Conservation (phyloP, 2,113 vertebrate genomes). For the Orcinus orca region DNA sequence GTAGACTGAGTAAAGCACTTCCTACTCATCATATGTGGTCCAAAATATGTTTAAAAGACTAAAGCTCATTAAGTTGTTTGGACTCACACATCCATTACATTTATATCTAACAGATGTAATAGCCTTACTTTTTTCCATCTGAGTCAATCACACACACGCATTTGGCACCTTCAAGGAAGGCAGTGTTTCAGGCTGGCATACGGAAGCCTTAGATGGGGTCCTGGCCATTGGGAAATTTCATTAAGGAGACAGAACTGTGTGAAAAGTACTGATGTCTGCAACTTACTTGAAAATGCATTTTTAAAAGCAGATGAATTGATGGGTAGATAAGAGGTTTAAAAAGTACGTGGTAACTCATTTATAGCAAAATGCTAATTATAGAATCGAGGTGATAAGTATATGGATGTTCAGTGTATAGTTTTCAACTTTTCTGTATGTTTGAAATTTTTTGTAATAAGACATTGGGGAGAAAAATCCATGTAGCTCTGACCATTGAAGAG, state of each 20-base stretch:
- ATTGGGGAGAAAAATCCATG: neutral
- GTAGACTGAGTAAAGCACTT: neutral
- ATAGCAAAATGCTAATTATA: neutral
- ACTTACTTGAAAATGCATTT: neutral
- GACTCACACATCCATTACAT: neutral
- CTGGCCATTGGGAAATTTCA: neutral
- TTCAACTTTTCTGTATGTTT: neutral
- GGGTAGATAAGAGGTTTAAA: neutral
- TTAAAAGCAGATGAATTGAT: neutral
- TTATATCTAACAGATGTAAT: neutral
- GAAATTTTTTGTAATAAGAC: neutral
- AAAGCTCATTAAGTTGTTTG: neutral
- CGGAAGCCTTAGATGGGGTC: neutral
- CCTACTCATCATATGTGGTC: neutral
- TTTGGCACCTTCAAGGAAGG: neutral
- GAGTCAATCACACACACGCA: neutral
- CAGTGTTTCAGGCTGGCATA: neutral
- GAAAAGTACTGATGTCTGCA: neutral
- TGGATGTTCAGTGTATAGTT: neutral
- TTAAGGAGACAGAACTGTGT: neutral
- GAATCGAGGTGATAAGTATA: neutral
- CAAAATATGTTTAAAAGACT: neutral
- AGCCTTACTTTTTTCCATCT: neutral
- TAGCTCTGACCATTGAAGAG: neutral
- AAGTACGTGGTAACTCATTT: neutral